Percentiles rank a stretch among this genome's conserved stretches.
These are phyloP conservation scores for Xestia rhomboidea DNA, from an alignment of 2,888 invertebrate genomes.

Conservation along the genomic window DNA sequence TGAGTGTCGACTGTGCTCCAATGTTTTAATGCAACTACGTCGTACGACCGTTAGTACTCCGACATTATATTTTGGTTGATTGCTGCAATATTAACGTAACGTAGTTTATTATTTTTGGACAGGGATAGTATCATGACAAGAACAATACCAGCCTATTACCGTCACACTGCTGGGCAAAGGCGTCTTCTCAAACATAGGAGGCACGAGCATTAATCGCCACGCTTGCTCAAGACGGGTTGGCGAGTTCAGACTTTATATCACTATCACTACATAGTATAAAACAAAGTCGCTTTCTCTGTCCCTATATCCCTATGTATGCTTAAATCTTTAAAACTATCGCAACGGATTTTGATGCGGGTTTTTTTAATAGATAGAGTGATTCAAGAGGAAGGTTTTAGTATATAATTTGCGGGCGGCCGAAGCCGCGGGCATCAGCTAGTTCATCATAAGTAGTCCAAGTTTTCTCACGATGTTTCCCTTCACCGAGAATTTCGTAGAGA, in stretches of 20 bases:
- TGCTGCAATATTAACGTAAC: slow-evolving; percentile 22
- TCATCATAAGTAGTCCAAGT: too few species aligned
- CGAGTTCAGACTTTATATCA: too few species aligned
- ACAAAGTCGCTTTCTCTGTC: too few species aligned
- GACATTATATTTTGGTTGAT: slow-evolving; percentile 39
- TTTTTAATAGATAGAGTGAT: too few species aligned
- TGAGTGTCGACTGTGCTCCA: background rate
- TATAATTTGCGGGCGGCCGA: too few species aligned
- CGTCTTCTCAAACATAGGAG: background rate
- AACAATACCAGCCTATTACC: background rate
- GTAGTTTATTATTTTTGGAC: background rate
- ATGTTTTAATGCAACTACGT: slow-evolving; percentile 42
- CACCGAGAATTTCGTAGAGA: background rate
- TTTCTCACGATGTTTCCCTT: background rate
- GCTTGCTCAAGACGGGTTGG: background rate
- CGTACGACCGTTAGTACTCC: slow-evolving; percentile 28
- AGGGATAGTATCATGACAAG: background rate
- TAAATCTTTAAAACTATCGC: too few species aligned
- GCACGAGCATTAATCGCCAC: background rate
- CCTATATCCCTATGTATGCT: too few species aligned
- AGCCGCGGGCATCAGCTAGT: too few species aligned
- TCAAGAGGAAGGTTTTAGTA: too few species aligned
- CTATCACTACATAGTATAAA: too few species aligned
- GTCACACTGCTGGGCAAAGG: background rate
- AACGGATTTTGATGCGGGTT: too few species aligned